A percentile compares a stretch with the other conserved stretches of the same genome.
These are phyloP conservation scores for Reticulitermes lucifugus DNA, from an alignment of 2,888 invertebrate species.

Conservation along the genomic window DNA sequence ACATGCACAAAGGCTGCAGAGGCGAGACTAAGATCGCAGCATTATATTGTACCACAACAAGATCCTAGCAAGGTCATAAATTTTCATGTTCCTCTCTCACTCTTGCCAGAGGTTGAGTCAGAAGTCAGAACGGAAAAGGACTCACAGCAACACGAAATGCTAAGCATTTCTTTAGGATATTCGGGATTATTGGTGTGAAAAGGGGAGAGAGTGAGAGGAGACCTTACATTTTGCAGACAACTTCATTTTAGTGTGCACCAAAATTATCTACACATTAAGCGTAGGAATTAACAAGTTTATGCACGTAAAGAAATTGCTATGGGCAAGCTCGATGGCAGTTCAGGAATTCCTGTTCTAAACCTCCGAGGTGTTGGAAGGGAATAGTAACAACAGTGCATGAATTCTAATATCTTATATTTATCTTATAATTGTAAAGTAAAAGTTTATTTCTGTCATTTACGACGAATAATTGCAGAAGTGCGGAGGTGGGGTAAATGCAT, in stretches of 20 bases:
- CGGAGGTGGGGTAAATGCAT: no score
- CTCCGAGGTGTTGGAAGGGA: no score
- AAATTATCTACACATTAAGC: conserved; percentile 24
- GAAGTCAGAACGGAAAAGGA: neutral
- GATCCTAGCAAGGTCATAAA: conserved; percentile 4
- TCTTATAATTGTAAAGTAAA: no score
- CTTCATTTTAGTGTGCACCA: conserved; percentile 8
- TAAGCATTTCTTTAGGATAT: conserved; percentile 6
- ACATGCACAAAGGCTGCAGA: neutral
- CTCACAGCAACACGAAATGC: neutral
- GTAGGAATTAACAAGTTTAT: conserved; percentile 15
- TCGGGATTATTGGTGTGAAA: neutral
- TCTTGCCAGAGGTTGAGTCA: neutral
- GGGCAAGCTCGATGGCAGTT: neutral
- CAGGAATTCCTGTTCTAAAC: neutral
- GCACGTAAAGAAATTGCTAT: conserved; percentile 6
- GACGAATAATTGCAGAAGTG: no score
- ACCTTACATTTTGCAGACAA: neutral
- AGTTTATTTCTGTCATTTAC: no score
- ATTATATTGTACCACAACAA: conserved; percentile 4
- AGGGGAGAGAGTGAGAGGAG: neutral
- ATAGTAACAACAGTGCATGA: no score
- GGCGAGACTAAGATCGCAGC: neutral
- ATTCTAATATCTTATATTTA: no score
- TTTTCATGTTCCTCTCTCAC: conserved; percentile 7